Evolutionary conservation across 2,888 invertebrate genomes (phyloP), one percentile per base, ranked within the genome.

Genomic region (Stenolophus ochropezus): DNA sequence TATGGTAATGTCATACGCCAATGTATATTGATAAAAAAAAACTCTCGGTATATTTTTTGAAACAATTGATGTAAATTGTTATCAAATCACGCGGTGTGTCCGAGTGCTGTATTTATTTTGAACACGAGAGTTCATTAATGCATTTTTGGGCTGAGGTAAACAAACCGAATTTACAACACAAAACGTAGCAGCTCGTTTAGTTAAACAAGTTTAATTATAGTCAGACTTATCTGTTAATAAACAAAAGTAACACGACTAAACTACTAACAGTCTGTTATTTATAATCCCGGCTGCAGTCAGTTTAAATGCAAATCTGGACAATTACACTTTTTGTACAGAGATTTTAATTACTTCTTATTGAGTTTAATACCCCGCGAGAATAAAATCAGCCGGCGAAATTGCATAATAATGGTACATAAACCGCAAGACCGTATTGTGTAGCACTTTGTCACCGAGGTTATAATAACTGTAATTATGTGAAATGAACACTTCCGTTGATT

Each of bases 191-290:
- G 27, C 33, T 33, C 27, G 47, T 73, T 73, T 49, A 73, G 71
- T 21, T 73, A 49, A 73, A 73, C 71, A 73, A 20, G 71, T 73
- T 73, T 73, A 73, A 73, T 73, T 73, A 73, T 73, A 73, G 71
- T 73, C 71, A 3, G 42, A 73, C 71, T 21, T 73, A 47, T 49
- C 42, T 49, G 71, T 73, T 73, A 73, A 73, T 73, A 73, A 73
- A 73, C 71, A 73, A 73, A 73, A 73, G 71, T 23, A 73, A 73
- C 71, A 49, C 49, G 49, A 47, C 71, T 69, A 21, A 73, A 73
- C 71, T 73, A 73, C 71, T 49, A 73, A 49, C 71, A 73, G 20
- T n/a, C 2, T 73, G 21, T 21, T 73, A 73, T 47, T 73, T 73
- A 73, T 73, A 73, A 73, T 47, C 71, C 33, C 16, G 65, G 18